A percentile compares a stretch with the other conserved stretches of the same genome.
Conservation (phyloP, 2,113 vertebrate genomes). For the Micronycteris hirsuta region DNA sequence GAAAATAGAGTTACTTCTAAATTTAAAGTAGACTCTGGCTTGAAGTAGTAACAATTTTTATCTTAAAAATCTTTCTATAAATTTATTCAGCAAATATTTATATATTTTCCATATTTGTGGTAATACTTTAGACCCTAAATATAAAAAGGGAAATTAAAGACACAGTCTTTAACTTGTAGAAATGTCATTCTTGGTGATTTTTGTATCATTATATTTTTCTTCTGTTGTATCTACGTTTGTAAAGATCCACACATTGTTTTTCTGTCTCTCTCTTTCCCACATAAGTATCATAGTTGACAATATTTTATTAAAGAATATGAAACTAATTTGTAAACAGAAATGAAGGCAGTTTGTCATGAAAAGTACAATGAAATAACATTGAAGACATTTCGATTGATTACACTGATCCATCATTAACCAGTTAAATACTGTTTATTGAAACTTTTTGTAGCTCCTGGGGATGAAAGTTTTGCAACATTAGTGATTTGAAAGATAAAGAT, state of each 20-base stretch:
- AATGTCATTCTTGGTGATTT: background rate
- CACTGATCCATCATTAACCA: background rate
- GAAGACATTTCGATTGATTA: background rate
- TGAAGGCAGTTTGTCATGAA: background rate
- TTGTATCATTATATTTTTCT: background rate
- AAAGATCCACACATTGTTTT: background rate
- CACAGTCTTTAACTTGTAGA: background rate
- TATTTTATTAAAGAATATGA: background rate
- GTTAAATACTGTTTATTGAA: background rate
- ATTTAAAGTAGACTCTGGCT: background rate
- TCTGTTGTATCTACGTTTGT: background rate
- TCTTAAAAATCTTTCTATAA: background rate
- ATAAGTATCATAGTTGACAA: background rate
- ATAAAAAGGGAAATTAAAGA: background rate
- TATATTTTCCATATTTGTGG: background rate
- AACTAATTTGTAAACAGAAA: background rate
- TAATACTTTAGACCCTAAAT: background rate
- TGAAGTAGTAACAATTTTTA: background rate
- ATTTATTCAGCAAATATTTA: background rate
- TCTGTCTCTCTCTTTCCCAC: background rate
- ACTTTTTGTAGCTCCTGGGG: background rate
- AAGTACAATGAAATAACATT: background rate
- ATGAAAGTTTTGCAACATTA: background rate
- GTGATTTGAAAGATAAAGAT: background rate
- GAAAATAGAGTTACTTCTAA: background rate